A percentile compares a stretch with the other conserved stretches of the same genome.
Conservation (phyloP, 2,888 invertebrate species). For the Scaptodrosophila latifasciaeformis region DNA sequence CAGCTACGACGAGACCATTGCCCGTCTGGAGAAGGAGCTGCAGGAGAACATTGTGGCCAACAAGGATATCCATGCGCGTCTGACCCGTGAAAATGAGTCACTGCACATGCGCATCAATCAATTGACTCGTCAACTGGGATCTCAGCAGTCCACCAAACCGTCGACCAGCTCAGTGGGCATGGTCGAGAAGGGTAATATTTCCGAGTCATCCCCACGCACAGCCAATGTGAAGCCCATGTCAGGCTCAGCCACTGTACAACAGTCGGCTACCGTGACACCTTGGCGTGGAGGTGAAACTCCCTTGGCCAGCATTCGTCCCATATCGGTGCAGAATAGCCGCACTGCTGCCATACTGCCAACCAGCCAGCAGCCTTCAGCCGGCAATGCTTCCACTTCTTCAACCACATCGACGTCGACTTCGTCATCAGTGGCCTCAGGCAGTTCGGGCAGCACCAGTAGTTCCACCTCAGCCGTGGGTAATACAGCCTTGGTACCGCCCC, state of each 20-base stretch:
- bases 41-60: constrained; percentile 80
- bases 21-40: constrained; percentile 84
- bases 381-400: constrained; percentile 52
- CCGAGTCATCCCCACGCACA: constrained; percentile 80
- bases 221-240: constrained; percentile 97
- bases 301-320: constrained; percentile 93
- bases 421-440: constrained; percentile 47
- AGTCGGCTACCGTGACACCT: constrained; percentile 78
- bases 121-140: constrained; percentile 80
- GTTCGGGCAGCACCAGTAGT: constrained; percentile 36
- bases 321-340: constrained; percentile 83
- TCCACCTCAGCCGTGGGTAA: constrained; percentile 65
- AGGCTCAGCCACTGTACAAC: constrained; percentile 77
- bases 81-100: constrained; percentile 81
- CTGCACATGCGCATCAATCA: constrained; percentile 82
- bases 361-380: constrained; percentile 70
- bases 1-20: constrained; percentile 82
- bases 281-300: constrained; percentile 88
- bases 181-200: constrained; percentile 78
- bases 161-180: constrained; percentile 80
- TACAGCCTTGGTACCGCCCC: constrained; percentile 78
- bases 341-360: constrained; percentile 88
- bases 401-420: constrained; percentile 55
- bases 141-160: constrained; percentile 81
- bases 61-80: constrained; percentile 76